Evolutionary conservation across 2,113 vertebrate species (phyloP).

Genomic region (Corythornis madagascariensis): DNA sequence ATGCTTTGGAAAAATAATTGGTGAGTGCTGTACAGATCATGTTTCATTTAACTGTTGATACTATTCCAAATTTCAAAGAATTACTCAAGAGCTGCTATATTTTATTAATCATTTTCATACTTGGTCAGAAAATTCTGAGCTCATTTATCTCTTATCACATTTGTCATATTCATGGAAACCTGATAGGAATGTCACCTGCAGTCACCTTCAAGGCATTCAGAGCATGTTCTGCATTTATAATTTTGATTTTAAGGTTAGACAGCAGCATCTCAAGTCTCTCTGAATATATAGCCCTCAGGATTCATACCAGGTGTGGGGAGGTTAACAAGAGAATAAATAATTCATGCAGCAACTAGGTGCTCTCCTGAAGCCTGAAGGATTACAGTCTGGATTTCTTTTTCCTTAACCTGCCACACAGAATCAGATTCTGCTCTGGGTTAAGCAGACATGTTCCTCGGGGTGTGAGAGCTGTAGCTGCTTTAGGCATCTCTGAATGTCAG

Average conservation of each 20-base stretch:
- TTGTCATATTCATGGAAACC: neutral
- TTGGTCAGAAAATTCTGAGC: neutral
- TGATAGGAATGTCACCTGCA: neutral
- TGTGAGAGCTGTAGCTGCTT: neutral
- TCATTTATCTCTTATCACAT: neutral
- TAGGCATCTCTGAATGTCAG: neutral
- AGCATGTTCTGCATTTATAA: neutral
- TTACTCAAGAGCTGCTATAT: neutral
- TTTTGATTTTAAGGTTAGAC: neutral
- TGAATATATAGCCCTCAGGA: neutral
- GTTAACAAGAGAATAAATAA: slow-evolving; percentile 1
- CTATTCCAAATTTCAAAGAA: neutral
- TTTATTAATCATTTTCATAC: neutral
- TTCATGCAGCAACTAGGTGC: neutral
- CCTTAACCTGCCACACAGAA: neutral
- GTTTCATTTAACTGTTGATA: neutral
- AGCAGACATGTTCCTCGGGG: neutral
- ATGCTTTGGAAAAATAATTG: neutral
- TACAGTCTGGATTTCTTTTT: neutral
- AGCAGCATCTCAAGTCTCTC: neutral
- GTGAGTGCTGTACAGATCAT: neutral
- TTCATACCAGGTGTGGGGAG: neutral
- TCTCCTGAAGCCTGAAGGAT: slow-evolving; percentile 1
- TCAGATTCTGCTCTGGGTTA: slow-evolving; percentile 5
- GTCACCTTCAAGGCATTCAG: neutral